Percentiles rank a stretch among this genome's conserved stretches.
phyloP scores from a whole-genome alignment of 2,888 invertebrate genomes.

The Nymphalis urticae region DNA sequence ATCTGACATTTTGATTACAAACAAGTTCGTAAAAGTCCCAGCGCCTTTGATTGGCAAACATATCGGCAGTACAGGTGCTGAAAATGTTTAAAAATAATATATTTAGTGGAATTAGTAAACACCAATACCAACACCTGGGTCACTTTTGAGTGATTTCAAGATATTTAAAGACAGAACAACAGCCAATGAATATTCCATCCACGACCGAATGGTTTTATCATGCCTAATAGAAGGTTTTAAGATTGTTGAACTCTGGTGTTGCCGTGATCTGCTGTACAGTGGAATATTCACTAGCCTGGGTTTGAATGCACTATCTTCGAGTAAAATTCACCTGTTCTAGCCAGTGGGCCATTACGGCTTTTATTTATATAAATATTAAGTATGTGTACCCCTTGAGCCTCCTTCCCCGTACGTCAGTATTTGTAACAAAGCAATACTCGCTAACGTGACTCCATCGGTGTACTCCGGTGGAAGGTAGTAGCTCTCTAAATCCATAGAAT shows the following conservation, averaged over 20 bases:
- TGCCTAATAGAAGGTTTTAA: too few relatives aligned
- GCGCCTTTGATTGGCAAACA: constrained; percentile 54
- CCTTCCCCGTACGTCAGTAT: constrained; percentile 44
- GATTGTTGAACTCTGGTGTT: too few relatives aligned
- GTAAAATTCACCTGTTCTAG: too few relatives aligned
- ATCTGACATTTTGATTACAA: constrained; percentile 55
- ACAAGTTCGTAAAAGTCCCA: constrained; percentile 46
- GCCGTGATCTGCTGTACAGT: too few relatives aligned
- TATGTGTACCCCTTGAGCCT: constrained; percentile 37
- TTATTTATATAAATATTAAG: neutral
- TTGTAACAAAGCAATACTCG: constrained; percentile 57
- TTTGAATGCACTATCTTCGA: too few relatives aligned
- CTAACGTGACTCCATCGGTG: constrained; percentile 46
- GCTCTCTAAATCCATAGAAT: constrained; percentile 50
- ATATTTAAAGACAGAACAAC: too few relatives aligned
- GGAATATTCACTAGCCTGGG: too few relatives aligned
- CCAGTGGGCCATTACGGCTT: neutral
- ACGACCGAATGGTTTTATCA: too few relatives aligned
- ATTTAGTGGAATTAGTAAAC: too few relatives aligned
- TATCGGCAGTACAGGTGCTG: constrained; percentile 51
- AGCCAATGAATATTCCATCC: too few relatives aligned
- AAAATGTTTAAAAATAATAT: constrained; percentile 12
- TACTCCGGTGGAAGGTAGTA: constrained; percentile 61
- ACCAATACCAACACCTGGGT: too few relatives aligned
- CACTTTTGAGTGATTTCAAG: too few relatives aligned